These are phyloP conservation scores for Stictocephala bisonia DNA, from an alignment of 2,888 invertebrate genomes.

Conservation along the genomic window DNA sequence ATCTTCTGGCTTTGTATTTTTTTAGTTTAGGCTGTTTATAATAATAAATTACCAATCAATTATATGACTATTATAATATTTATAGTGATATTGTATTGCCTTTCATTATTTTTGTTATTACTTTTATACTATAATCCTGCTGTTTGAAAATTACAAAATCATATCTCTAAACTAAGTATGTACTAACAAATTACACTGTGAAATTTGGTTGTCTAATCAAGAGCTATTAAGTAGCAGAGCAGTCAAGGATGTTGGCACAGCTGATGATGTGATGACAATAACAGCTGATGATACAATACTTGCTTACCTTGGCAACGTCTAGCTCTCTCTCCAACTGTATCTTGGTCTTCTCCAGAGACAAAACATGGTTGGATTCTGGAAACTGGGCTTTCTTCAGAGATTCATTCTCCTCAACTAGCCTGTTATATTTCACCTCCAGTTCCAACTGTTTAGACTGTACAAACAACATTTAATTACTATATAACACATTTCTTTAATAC, in stretches of 20 bases:
- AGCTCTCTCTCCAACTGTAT: slow-evolving; percentile 59
- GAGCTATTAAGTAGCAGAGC: background rate
- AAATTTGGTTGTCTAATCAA: too few species aligned
- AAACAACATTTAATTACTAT: slow-evolving; percentile 35
- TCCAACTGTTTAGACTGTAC: slow-evolving; percentile 63
- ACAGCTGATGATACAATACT: slow-evolving; percentile 42
- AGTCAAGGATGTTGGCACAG: background rate
- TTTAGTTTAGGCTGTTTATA: too few species aligned
- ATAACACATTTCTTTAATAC: background rate
- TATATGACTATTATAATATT: too few species aligned
- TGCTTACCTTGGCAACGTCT: slow-evolving; percentile 60
- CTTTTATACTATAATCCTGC: too few species aligned
- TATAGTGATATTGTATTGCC: too few species aligned
- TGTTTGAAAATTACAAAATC: too few species aligned
- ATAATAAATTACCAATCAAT: too few species aligned
- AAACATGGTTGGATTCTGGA: slow-evolving; percentile 42
- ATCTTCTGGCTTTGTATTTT: too few species aligned
- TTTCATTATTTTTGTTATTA: too few species aligned
- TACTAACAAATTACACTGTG: too few species aligned
- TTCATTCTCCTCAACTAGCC: slow-evolving; percentile 47
- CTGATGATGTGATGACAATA: background rate
- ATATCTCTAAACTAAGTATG: too few species aligned
- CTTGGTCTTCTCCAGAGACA: slow-evolving; percentile 59
- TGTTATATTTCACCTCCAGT: slow-evolving; percentile 55
- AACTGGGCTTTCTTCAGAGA: slow-evolving; percentile 62